A percentile compares a stretch with the other conserved stretches of the same genome.
These are phyloP conservation scores for Cheirogaleus medius DNA, from an alignment of 2,113 vertebrate genomes.

Conservation along the genomic window DNA sequence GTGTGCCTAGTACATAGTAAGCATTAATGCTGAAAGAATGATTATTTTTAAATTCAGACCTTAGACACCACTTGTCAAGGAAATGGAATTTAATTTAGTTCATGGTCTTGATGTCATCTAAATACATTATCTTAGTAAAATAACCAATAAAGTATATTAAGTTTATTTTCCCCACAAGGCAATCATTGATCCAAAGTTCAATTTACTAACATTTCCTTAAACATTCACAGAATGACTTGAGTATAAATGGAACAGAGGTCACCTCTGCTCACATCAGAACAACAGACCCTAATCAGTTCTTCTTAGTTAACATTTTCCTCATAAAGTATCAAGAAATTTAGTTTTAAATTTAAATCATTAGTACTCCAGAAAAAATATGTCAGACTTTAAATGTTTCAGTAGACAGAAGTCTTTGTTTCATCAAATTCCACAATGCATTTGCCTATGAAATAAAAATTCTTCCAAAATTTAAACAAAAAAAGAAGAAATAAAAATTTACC, in stretches of 20 bases:
- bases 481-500: slow-evolving; percentile 23
- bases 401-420: neutral
- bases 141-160: neutral
- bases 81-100: neutral
- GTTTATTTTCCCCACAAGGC: slow-evolving; percentile 26
- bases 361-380: slow-evolving; percentile 12
- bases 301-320: slow-evolving; percentile 14
- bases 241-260: neutral
- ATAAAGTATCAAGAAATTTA: slow-evolving; percentile 9
- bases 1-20: neutral
- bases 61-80: neutral
- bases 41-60: neutral
- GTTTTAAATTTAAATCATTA: slow-evolving; percentile 23
- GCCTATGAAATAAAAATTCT: slow-evolving; percentile 45
- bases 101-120: neutral
- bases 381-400: slow-evolving; percentile 5
- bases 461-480: slow-evolving; percentile 30
- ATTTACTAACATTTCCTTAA: neutral
- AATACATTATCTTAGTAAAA: neutral
- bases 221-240: neutral
- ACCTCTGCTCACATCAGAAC: neutral
- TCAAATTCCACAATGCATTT: neutral
- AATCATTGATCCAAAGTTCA: neutral
- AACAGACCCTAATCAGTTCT: neutral
- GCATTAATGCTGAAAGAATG: neutral